Conservation (phyloP, 1,140 invertebrate genomes). For the Drosophila sp. region DNA sequence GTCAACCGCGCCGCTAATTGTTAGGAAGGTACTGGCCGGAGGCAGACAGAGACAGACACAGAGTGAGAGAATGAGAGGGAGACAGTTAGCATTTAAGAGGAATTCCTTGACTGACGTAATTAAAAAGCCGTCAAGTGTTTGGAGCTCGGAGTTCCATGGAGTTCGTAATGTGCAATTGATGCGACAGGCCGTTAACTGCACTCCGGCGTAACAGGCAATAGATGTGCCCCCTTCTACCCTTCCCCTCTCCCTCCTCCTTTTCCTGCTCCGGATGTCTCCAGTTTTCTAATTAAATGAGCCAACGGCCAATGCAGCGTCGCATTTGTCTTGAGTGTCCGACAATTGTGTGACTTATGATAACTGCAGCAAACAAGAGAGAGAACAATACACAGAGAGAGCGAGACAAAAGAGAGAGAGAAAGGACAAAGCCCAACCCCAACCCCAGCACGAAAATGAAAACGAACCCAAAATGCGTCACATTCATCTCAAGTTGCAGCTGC, state of each 20-base stretch:
- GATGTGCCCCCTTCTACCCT: too few relatives aligned
- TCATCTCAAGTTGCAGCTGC: constrained; percentile 33
- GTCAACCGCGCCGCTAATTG: constrained; percentile 63
- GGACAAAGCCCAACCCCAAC: neutral
- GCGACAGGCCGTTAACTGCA: constrained; percentile 68
- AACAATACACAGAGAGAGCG: constrained; percentile 26
- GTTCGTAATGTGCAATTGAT: constrained; percentile 77
- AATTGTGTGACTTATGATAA: constrained; percentile 79
- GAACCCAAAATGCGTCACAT: constrained; percentile 20
- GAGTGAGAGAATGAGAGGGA: constrained; percentile 12
- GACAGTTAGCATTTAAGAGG: neutral
- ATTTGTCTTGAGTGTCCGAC: constrained; percentile 78
- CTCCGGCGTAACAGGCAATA: constrained; percentile 12
- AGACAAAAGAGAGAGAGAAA: constrained; percentile 18
- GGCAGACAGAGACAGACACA: constrained; percentile 4
- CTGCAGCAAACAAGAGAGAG: constrained; percentile 54
- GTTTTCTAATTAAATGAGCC: constrained; percentile 78
- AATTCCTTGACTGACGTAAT: constrained; percentile 69
- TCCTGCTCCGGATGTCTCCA: constrained; percentile 42
- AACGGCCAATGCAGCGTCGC: constrained; percentile 64
- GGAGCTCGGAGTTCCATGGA: constrained; percentile 45
- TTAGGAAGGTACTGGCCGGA: constrained; percentile 19
- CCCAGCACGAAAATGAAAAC: neutral
- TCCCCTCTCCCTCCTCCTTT: too few relatives aligned
- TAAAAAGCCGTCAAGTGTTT: constrained; percentile 73